phyloP scores from a whole-genome alignment of 2,113 vertebrate genomes.

The Salvelinus sp. region DNA sequence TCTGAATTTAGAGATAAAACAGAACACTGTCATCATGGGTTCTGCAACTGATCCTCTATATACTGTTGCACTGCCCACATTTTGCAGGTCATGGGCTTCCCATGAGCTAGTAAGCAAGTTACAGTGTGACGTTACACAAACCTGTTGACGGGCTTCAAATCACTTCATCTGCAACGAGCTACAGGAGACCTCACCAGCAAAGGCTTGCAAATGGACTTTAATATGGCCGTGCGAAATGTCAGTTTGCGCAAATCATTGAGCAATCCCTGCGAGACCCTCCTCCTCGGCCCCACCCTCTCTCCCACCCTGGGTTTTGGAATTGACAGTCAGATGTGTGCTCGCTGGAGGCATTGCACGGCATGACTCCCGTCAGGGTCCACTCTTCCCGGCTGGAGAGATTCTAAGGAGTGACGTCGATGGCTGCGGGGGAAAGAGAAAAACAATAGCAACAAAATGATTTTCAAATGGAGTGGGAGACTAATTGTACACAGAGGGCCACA shows the following conservation, averaged over 20 bases:
- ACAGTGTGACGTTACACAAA: conserved; percentile 2
- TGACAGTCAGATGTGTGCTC: conserved; percentile 19
- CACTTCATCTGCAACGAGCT: conserved; percentile 20
- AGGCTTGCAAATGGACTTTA: conserved; percentile 34
- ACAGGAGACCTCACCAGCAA: conserved; percentile 40
- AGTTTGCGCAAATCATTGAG: conserved; percentile 46
- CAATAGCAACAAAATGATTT: neutral
- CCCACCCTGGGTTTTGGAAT: conserved; percentile 15
- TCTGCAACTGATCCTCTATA: too few relatives aligned
- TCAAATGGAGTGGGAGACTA: neutral
- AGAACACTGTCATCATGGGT: too few relatives aligned
- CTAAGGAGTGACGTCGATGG: neutral
- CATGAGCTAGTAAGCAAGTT: neutral
- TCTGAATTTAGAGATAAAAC: too few relatives aligned
- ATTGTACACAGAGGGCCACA: neutral
- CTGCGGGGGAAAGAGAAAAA: neutral
- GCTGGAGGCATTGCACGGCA: neutral
- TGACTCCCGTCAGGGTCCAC: neutral
- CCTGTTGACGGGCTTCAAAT: conserved; percentile 34
- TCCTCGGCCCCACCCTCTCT: neutral
- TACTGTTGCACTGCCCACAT: neutral
- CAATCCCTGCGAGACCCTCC: conserved; percentile 17
- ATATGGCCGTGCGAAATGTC: conserved; percentile 54
- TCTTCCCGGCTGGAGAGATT: neutral
- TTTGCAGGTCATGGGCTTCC: neutral